Evolutionary conservation across 2,888 invertebrate genomes (phyloP).

Genomic region (Zygaena filipendulae): DNA sequence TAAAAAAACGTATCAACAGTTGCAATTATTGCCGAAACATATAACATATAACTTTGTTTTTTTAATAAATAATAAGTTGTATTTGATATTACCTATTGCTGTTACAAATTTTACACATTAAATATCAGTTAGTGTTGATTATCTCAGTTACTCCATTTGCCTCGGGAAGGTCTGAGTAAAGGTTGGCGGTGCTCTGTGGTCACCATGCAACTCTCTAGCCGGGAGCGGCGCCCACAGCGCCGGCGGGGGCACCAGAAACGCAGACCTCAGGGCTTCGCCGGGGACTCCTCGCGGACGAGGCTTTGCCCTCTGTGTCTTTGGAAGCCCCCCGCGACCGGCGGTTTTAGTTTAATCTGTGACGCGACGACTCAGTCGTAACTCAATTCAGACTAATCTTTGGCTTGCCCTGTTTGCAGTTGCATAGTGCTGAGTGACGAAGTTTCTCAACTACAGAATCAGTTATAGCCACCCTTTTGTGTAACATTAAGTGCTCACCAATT

Average conservation of each 20-base stretch:
- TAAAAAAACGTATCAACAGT: conserved; percentile 6
- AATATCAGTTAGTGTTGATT: conserved; percentile 10
- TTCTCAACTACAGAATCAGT: too few species aligned
- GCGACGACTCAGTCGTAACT: conserved; percentile 65
- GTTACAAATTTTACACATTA: too few species aligned
- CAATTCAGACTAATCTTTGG: conserved; percentile 86
- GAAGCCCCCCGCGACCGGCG: conserved; percentile 73
- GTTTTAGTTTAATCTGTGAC: conserved; percentile 80
- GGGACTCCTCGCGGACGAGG: conserved; percentile 62
- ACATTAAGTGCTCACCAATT: too few species aligned
- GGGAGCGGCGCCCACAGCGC: conserved; percentile 69
- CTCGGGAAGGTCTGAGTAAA: conserved; percentile 86
- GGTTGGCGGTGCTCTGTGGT: conserved; percentile 36
- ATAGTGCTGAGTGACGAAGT: conserved; percentile 41
- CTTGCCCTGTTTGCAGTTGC: conserved; percentile 49
- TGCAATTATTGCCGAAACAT: neutral
- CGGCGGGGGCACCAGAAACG: conserved; percentile 77
- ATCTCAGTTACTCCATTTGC: conserved; percentile 46
- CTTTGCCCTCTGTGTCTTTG: conserved; percentile 58
- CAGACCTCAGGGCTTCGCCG: conserved; percentile 44
- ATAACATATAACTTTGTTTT: too few species aligned
- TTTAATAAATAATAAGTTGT: too few species aligned
- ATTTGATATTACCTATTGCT: too few species aligned
- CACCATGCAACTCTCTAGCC: conserved; percentile 67
- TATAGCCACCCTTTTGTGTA: too few species aligned